Evolutionary conservation across 2,888 invertebrate species (phyloP).

Genomic region (Podabrus alpinus): DNA sequence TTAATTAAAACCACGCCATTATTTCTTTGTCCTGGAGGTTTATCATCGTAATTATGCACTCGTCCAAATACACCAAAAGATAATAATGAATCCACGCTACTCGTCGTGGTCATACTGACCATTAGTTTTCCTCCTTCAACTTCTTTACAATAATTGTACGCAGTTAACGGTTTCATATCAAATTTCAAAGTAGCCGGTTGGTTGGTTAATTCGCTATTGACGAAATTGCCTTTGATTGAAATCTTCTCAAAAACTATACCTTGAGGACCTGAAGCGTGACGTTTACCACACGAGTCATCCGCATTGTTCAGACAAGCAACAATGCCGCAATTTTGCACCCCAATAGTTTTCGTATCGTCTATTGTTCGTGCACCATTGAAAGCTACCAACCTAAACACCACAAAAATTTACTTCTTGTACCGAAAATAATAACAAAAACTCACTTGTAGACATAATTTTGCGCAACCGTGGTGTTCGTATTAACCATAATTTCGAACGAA

Average conservation of each 20-base stretch:
- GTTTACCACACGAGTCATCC: conserved; percentile 27
- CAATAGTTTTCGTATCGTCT: conserved; percentile 18
- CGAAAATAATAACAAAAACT: too few species aligned
- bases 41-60: conserved; percentile 25
- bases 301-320: conserved; percentile 30
- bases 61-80: conserved; percentile 36
- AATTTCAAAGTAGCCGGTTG: conserved; percentile 33
- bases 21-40: neutral
- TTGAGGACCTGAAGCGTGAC: neutral
- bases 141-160: conserved; percentile 32
- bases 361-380: conserved; percentile 33
- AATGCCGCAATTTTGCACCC: conserved; percentile 35
- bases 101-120: conserved; percentile 24
- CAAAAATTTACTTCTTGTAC: neutral
- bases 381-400: conserved; percentile 28
- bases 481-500: neutral
- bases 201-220: conserved; percentile 17
- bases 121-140: conserved; percentile 10
- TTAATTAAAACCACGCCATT: neutral
- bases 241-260: conserved; percentile 23
- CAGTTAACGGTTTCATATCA: conserved; percentile 29
- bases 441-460: neutral
- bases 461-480: neutral
- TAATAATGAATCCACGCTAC: conserved; percentile 26
- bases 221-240: conserved; percentile 21